Percentiles rank a stretch among this genome's conserved stretches.
Conservation (phyloP, 35 echinoderm and acorn worm species). For the Apostichopus californicus region DNA sequence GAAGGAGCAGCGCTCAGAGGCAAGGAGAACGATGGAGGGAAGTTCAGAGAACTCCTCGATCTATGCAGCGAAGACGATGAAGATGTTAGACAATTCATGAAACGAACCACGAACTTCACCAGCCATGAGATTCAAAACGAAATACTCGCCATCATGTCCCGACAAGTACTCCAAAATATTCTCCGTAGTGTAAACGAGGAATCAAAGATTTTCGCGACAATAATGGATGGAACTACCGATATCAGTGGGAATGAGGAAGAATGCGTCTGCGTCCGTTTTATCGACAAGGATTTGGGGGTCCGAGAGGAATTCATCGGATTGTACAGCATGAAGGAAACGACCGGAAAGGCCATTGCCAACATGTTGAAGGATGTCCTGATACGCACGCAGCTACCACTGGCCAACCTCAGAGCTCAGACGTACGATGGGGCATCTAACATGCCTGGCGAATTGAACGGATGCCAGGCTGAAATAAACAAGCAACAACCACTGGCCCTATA, state of each 20-base stretch:
- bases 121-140: slow-evolving; percentile 49
- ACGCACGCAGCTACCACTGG: slow-evolving; percentile 39
- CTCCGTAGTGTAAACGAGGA: background rate
- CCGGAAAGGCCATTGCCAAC: slow-evolving; percentile 6
- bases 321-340: slow-evolving; percentile 22
- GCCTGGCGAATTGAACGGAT: slow-evolving; percentile 61
- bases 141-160: slow-evolving; percentile 32
- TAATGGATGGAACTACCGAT: slow-evolving; percentile 75
- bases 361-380: slow-evolving; percentile 43
- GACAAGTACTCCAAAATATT: slow-evolving; percentile 10
- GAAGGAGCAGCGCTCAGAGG: slow-evolving; percentile 49
- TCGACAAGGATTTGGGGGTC: slow-evolving; percentile 32
- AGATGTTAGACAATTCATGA: slow-evolving; percentile 6
- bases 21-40: slow-evolving; percentile 24
- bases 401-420: slow-evolving; percentile 62
- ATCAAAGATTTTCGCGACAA: slow-evolving; percentile 9
- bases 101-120: slow-evolving; percentile 46
- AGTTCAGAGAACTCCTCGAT: slow-evolving; percentile 20
- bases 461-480: slow-evolving; percentile 66
- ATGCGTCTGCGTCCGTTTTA: slow-evolving; percentile 43
- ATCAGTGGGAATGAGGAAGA: slow-evolving; percentile 55
- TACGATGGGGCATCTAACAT: slow-evolving; percentile 77
- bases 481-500: slow-evolving; percentile 58
- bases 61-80: slow-evolving; percentile 16
- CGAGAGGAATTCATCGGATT: slow-evolving; percentile 58